Base-by-base conservation (phyloP, 2,797 vertebrate genomes). In the Leptodactylus fallax region DNA sequence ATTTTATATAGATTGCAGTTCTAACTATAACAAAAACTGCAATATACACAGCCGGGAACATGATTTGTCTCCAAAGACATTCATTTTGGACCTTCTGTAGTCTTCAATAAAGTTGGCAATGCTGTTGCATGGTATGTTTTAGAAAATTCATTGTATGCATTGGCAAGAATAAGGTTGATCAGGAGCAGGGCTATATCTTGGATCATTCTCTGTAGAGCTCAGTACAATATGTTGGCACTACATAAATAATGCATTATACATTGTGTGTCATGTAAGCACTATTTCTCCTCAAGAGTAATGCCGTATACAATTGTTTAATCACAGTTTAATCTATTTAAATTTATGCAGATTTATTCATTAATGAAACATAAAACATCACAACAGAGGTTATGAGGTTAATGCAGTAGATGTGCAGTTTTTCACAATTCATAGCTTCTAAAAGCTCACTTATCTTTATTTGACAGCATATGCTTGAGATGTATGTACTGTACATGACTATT, bases 341-440 rank as follows among this genome's bases (percentile, higher is more conserved):
- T 0, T 87, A 78, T 83, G 80, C 61, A 87, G 14, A 87, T 78
- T 27, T 65, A 61, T 87, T 83, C 55, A 83, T 51, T 78, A 56
- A 76, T 47, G 36, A 74, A 81, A 81, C 27, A 72, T 81, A 55
- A 87, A 76, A 78, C 80, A 78, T 87, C 71, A 83, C 79, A 78
- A 78, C 11, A 78, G 12, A 67, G 86, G 86, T 87, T 83, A 67
- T 45, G 25, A 81, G 78, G 81, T 83, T 87, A 83, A 83, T 87
- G 71, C 17, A 78, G 79, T 71, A 60, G 78, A 87, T 63, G 58
- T 81, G 36, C 11, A 81, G 49, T 67, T 51, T 51, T 78, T 78
- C 63, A 49, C 47, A 56, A 21, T 45, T 81, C 67, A 8, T 81
- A 56, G 3, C 53, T 81, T 61, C 27, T 60, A 49, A 74, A 77